Evolutionary conservation across 2,797 vertebrate species (phyloP).

Genomic region (Sebastes diploproa): DNA sequence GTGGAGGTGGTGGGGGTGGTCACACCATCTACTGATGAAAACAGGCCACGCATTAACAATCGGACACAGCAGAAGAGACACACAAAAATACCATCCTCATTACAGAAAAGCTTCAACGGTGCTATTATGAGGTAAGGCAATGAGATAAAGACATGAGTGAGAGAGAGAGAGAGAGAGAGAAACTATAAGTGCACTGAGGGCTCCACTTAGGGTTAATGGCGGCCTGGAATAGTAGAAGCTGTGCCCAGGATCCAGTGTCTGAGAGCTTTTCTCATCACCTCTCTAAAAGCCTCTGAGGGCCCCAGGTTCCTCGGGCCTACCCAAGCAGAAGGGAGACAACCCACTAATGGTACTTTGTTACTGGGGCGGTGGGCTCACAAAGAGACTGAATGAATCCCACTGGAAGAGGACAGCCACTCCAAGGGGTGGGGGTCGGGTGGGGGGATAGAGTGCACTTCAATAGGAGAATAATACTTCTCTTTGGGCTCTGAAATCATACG

Average conservation of each 20-base stretch:
- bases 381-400: slow-evolving; percentile 39
- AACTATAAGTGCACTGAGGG: slow-evolving; percentile 5
- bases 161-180: background rate
- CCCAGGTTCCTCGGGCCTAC: slow-evolving; percentile 50
- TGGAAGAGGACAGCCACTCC: slow-evolving; percentile 29
- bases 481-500: slow-evolving; percentile 4
- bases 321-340: slow-evolving; percentile 67
- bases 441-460: slow-evolving; percentile 16
- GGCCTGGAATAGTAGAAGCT: slow-evolving; percentile 16
- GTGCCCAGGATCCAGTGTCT: slow-evolving; percentile 36
- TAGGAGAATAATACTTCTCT: slow-evolving; percentile 20
- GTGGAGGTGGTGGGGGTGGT: slow-evolving; percentile 94
- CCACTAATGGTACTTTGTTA: slow-evolving; percentile 81
- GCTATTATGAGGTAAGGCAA: background rate
- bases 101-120: background rate
- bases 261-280: slow-evolving; percentile 64
- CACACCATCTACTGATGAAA: slow-evolving; percentile 86
- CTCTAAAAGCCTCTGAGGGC: slow-evolving; percentile 61
- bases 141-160: background rate
- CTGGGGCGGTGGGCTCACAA: slow-evolving; percentile 46
- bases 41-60: background rate
- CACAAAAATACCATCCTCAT: background rate
- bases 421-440: background rate
- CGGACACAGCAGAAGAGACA: background rate
- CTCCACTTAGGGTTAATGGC: slow-evolving; percentile 54